phyloP scores from a whole-genome alignment of 2,797 vertebrate species.

The Eospalax fontanierii region DNA sequence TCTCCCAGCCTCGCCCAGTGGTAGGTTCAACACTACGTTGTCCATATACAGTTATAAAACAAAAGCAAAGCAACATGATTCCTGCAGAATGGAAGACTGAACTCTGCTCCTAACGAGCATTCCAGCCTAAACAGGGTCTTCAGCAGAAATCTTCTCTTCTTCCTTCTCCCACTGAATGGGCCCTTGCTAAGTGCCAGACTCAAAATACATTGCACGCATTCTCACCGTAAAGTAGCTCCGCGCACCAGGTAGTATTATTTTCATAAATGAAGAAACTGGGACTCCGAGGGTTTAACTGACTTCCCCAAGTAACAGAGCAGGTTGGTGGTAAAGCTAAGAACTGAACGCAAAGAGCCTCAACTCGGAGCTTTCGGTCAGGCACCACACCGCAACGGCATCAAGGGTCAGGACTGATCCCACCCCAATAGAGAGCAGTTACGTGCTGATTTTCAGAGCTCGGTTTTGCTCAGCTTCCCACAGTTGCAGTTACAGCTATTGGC shows the following conservation, averaged over 20 bases:
- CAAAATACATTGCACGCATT: not conserved
- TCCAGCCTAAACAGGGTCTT: not conserved
- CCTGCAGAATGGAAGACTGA: constrained; percentile 24
- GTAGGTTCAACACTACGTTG: not conserved
- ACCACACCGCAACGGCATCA: not conserved
- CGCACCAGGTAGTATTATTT: not conserved
- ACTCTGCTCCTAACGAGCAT: not conserved
- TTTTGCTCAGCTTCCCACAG: not conserved
- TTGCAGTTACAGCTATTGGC: not conserved
- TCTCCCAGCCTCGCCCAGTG: not conserved
- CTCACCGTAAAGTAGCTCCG: not conserved
- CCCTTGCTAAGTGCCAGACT: not conserved
- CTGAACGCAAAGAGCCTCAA: not conserved
- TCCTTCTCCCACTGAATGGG: not conserved
- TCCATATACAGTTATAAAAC: not conserved
- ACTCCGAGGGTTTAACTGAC: constrained; percentile 2
- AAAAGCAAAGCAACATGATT: constrained; percentile 24
- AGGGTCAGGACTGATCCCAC: not conserved
- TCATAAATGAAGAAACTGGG: not conserved
- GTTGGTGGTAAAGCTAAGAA: not conserved
- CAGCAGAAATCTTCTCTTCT: not conserved
- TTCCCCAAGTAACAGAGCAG: not conserved
- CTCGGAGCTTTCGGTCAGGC: not conserved
- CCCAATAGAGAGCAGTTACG: not conserved
- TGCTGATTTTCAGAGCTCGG: not conserved